phyloP scores from a whole-genome alignment of 2,888 invertebrate species.

The Aricia artaxerxes region DNA sequence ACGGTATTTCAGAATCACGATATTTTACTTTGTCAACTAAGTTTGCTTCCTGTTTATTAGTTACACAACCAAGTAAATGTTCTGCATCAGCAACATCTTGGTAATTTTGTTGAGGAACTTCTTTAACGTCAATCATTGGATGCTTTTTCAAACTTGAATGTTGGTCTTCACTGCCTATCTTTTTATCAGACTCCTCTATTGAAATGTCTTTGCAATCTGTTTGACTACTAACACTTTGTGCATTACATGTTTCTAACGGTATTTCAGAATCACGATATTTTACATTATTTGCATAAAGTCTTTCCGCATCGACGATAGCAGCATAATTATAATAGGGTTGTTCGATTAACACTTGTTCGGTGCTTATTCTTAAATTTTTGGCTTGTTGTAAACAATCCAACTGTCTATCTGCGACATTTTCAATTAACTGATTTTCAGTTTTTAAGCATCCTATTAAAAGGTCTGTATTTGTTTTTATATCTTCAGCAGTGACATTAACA shows the following conservation, averaged over 20 bases:
- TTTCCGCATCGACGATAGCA: slow-evolving; percentile 16
- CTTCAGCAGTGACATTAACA: neutral
- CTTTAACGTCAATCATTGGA: slow-evolving; percentile 25
- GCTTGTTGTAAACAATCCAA: neutral
- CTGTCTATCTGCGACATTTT: neutral
- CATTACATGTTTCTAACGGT: neutral
- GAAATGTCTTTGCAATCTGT: neutral
- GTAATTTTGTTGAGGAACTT: slow-evolving; percentile 42
- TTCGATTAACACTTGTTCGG: neutral
- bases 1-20: neutral
- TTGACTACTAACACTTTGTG: neutral
- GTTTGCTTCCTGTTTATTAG: neutral
- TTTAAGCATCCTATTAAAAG: neutral
- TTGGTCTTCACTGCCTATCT: neutral
- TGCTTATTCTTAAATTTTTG: neutral
- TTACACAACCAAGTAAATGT: slow-evolving; percentile 34
- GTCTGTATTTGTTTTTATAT: neutral
- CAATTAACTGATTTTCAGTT: neutral
- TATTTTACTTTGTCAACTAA: neutral
- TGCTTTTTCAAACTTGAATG: neutral
- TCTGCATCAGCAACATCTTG: slow-evolving; percentile 44
- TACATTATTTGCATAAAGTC: neutral
- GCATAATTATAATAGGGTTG: slow-evolving; percentile 17
- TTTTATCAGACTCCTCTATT: neutral
- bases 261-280: neutral